These are phyloP conservation scores for Habroteleia sp. DNA, from an alignment of 2,888 invertebrate genomes.

Conservation along the genomic window DNA sequence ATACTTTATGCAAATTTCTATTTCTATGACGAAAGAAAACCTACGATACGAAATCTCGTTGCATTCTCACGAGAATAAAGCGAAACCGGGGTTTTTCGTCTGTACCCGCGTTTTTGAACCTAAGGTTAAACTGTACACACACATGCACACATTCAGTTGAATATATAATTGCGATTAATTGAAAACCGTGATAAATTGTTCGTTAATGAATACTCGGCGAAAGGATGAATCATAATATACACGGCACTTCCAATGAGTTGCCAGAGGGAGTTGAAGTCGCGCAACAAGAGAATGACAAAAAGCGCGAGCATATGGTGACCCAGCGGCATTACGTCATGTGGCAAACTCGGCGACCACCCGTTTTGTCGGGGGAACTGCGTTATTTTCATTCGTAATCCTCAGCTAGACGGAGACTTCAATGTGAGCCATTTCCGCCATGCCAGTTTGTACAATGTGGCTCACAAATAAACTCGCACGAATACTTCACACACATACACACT, in stretches of 20 bases:
- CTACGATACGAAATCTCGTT: no score
- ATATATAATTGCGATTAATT: constrained; percentile 54
- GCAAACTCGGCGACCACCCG: constrained; percentile 71
- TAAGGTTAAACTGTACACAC: constrained; percentile 39
- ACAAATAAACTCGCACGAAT: neutral
- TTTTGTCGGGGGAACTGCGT: constrained; percentile 55
- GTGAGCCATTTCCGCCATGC: constrained; percentile 38
- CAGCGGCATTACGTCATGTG: constrained; percentile 69
- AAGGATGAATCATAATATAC: constrained; percentile 53
- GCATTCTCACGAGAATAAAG: constrained; percentile 32
- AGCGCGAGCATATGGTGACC: constrained; percentile 69
- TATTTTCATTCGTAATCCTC: constrained; percentile 60
- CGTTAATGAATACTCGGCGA: constrained; percentile 38
- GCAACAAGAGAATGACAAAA: constrained; percentile 55
- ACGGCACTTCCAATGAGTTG: constrained; percentile 47
- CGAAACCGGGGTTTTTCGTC: neutral
- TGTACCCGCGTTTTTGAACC: constrained; percentile 18
- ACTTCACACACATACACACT: neutral
- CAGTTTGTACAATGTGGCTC: constrained; percentile 38
- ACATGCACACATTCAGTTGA: constrained; percentile 49
- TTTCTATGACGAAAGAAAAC: no score
- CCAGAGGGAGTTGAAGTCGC: constrained; percentile 27
- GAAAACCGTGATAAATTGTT: constrained; percentile 51
- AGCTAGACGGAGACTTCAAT: constrained; percentile 36
- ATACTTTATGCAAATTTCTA: no score